phyloP scores from a whole-genome alignment of 1,140 invertebrate genomes.

The Aradophagus sp. region DNA sequence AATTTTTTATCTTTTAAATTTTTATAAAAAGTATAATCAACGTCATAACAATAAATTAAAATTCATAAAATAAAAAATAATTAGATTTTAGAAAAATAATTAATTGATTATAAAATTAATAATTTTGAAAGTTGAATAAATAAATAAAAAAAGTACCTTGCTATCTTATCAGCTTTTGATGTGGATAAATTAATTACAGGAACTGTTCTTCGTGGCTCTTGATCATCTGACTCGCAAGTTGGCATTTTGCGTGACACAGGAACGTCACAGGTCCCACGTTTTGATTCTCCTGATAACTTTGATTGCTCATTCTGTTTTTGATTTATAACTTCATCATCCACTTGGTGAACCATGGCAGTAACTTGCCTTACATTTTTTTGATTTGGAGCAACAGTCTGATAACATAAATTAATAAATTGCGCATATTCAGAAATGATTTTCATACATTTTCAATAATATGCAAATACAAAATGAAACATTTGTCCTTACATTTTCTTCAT shows the following conservation, averaged over 20 bases:
- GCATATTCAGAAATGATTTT: neutral
- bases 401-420: conserved; percentile 1
- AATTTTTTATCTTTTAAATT: too few species aligned
- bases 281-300: conserved; percentile 3
- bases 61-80: too few species aligned
- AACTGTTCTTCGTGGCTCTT: conserved; percentile 58
- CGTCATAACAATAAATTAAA: too few species aligned
- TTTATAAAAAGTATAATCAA: too few species aligned
- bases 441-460: neutral
- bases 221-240: conserved; percentile 59
- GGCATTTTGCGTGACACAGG: conserved; percentile 6
- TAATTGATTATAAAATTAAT: too few species aligned
- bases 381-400: conserved; percentile 3
- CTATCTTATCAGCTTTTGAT: conserved; percentile 58
- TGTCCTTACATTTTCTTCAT: conserved; percentile 31
- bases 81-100: too few species aligned
- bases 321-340: conserved; percentile 1
- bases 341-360: conserved; percentile 31
- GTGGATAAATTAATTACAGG: conserved; percentile 48
- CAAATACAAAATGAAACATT: neutral
- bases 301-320: neutral
- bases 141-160: too few species aligned
- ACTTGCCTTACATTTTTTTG: conserved; percentile 13
- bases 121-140: too few species aligned
- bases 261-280: conserved; percentile 14